Conservation (phyloP, 2,113 vertebrate species). For the Corvus moneduloides region DNA sequence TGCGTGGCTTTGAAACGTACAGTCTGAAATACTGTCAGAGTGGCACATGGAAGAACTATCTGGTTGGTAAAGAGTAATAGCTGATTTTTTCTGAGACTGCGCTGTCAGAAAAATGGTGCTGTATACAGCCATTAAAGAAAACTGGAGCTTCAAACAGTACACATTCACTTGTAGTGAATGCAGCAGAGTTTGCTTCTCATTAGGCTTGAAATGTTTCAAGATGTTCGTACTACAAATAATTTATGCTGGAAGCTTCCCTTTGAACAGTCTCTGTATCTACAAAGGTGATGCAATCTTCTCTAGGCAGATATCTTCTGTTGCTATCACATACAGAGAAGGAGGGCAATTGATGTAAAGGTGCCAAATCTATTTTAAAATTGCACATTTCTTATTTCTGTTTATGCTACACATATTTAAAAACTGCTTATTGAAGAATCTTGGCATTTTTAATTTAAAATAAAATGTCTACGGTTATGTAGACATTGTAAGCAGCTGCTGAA, state of each 20-base stretch:
- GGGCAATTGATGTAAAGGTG: background rate
- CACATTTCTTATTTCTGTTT: background rate
- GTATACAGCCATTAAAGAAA: background rate
- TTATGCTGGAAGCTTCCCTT: constrained; percentile 8
- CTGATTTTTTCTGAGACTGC: background rate
- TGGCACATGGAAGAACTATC: background rate
- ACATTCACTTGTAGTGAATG: background rate
- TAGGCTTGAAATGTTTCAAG: constrained; percentile 23
- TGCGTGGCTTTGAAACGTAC: background rate
- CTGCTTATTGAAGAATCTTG: background rate
- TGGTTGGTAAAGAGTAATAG: background rate
- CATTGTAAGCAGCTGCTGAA: background rate
- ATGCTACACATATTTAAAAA: background rate
- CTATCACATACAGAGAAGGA: background rate
- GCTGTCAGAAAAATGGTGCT: background rate
- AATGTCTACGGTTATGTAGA: background rate
- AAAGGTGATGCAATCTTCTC: background rate
- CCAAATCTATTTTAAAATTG: background rate
- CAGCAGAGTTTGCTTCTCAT: background rate
- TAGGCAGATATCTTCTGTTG: background rate
- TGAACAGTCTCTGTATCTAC: background rate
- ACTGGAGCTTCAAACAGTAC: background rate
- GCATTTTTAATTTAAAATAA: background rate
- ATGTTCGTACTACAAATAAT: background rate
- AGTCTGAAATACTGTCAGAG: background rate